Base-by-base conservation (phyloP, 2,888 invertebrate species). In the Pseudococcus longispinus region DNA sequence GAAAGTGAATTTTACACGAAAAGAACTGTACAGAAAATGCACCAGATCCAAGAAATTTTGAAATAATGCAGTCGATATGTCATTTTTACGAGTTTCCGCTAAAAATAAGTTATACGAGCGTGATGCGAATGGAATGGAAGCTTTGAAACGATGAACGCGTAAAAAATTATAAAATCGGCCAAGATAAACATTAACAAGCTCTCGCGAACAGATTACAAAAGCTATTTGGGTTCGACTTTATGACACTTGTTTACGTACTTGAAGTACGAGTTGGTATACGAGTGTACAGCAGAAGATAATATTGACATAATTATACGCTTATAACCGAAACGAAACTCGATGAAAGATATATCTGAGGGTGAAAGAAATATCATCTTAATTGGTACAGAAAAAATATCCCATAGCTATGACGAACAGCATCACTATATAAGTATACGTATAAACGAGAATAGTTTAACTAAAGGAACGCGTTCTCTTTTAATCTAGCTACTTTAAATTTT, bases 401-500 rank as follows among this genome's bases (percentile, higher is more conserved):
- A 65, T 65, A 29, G 29, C 70, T 4, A 70, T 70, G 29, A 46
- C 46, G 46, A 46, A 46, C 46, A 37, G 15, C 20, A 23, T 60
- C n/a, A n/a, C n/a, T n/a, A n/a, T n/a, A n/a, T n/a, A n/a, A n/a
- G n/a, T n/a, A n/a, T n/a, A n/a, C n/a, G n/a, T n/a, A n/a, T n/a
- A n/a, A n/a, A n/a, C n/a, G 65, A 18, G 55, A n/a, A 55, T 15
- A 60, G 20, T 13, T 70, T 70, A 6, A 70, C 70, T 29, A 29
- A 60, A 29, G 70, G 70, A 70, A 70, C 26, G 29, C 29, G 70
- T 70, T 70, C 70, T 80, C 42, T 80, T 80, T 42, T 80, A 80
- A 80, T 80, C 77, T 42, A 20, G 42, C 77, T 80, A 80, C 77
- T 80, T 60, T 80, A 80, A 80, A 80, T 80, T 80, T 80, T 80